Base-by-base conservation (phyloP, 2,888 invertebrate species). In the Drosophila acutilabella region DNA sequence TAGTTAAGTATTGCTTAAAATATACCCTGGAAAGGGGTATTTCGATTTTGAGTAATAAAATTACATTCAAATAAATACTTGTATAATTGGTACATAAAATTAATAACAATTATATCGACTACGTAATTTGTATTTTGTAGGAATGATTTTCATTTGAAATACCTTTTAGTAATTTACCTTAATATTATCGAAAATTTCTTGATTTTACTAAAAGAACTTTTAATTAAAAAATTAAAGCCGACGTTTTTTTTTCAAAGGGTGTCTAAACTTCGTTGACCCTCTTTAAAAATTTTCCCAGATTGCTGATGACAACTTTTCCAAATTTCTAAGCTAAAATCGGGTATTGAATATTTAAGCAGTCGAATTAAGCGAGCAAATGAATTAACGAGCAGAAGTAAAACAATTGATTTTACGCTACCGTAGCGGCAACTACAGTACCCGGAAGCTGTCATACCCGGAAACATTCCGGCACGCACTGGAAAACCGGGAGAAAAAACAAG, bases 391-490 rank as follows among this genome's bases (percentile, higher is more conserved):
- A 7, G n/a, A 26, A 38, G 16, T 11, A 14, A 45, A 16, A 47
- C 42, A 72, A 78, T 78, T 78, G 74, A 77, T 81, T 81, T 67
- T 13, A 18, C 30, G 53, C 16, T 52, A 2, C 38, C 18, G 30
- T n/a, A 53, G 53, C 23, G 16, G 60, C 60, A 65, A 48, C 41
- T 26, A 38, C 14, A 42, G 50, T 30, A 20, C 38, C 58, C 76
- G 72, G 81, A 72, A 80, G 72, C 77, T 76, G 68, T 61, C 67
- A 62, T 33, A 40, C 18, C 42, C 78, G 78, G 81, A 78, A 73
- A 57, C 67, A 64, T 66, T 59, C 61, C 56, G 51, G 56, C 44
- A 20, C 20, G 4, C 8, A 10, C 18, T 20, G 42, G 38, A 42
- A 41, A 50, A 26, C 57, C 61, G 8, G 30, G 57, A 67, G 72